Percentiles rank a stretch among this genome's conserved stretches.
phyloP scores from a whole-genome alignment of 2,888 invertebrate species.

The Cordilura impudica region DNA sequence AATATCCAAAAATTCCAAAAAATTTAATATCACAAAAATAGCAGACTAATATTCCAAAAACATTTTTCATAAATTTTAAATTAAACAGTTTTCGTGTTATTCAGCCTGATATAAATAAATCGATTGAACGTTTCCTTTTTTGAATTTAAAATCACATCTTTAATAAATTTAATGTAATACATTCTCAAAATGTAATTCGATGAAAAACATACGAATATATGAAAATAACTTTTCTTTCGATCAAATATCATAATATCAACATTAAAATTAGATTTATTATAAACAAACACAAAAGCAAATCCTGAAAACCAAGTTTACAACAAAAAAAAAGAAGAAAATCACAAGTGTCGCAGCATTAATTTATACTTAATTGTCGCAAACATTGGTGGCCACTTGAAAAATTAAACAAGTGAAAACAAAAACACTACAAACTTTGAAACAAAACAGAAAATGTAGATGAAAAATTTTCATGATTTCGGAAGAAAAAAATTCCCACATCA shows the following conservation, averaged over 20 bases:
- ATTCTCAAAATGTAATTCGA: too few relatives aligned
- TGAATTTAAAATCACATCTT: too few relatives aligned
- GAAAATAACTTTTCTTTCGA: conserved; percentile 22
- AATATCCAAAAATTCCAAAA: too few relatives aligned
- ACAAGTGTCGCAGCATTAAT: conserved; percentile 68
- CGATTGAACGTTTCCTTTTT: too few relatives aligned
- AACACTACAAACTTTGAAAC: conserved; percentile 37
- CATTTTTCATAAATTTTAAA: too few relatives aligned
- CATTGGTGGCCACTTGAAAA: conserved; percentile 70
- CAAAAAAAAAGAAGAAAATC: conserved; percentile 10
- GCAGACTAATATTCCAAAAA: too few relatives aligned
- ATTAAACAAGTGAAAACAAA: conserved; percentile 17
- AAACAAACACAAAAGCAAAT: neutral
- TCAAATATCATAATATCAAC: conserved; percentile 46
- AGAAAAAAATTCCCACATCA: conserved; percentile 69
- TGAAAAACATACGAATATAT: too few relatives aligned
- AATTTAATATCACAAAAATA: too few relatives aligned
- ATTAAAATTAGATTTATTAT: neutral
- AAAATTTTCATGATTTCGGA: conserved; percentile 50
- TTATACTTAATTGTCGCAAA: conserved; percentile 74
- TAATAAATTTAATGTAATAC: too few relatives aligned
- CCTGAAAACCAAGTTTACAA: too few relatives aligned
- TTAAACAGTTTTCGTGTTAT: too few relatives aligned
- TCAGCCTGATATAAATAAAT: too few relatives aligned
- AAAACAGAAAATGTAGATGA: conserved; percentile 62